These are phyloP conservation scores for Clarias fuscus DNA, from an alignment of 2,797 vertebrate genomes.

Conservation along the genomic window DNA sequence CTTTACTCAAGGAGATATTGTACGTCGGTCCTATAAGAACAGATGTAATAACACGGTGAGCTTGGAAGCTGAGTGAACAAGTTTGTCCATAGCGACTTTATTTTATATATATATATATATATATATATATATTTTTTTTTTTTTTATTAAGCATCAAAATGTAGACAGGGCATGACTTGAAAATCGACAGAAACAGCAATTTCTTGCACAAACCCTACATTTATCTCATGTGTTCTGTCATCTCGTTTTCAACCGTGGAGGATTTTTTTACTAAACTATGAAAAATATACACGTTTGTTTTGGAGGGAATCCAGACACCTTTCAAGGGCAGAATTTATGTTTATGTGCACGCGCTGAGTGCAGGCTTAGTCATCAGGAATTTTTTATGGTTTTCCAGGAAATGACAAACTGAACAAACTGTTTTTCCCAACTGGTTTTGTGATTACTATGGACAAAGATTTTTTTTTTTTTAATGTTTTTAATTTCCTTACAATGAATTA, in stretches of 20 bases:
- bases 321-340: neutral
- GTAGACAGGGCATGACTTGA: neutral
- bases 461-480: neutral
- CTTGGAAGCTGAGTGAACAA: neutral
- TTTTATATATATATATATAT: neutral
- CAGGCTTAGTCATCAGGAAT: constrained; percentile 4
- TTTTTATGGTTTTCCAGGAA: constrained; percentile 3
- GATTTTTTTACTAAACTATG: neutral
- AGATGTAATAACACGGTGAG: neutral
- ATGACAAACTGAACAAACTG: neutral
- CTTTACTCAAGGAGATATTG: neutral
- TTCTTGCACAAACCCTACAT: neutral
- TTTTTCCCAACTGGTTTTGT: constrained; percentile 15
- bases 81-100: neutral
- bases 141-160: neutral
- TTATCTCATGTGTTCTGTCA: neutral
- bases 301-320: neutral
- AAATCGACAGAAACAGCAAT: neutral
- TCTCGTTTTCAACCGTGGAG: neutral
- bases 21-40: neutral
- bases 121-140: neutral
- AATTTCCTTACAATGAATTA: neutral
- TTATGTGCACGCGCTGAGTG: neutral
- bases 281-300: neutral
- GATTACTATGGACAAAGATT: neutral